These are phyloP conservation scores for Cheirogaleus medius DNA, from an alignment of 2,113 vertebrate species.

Conservation along the genomic window DNA sequence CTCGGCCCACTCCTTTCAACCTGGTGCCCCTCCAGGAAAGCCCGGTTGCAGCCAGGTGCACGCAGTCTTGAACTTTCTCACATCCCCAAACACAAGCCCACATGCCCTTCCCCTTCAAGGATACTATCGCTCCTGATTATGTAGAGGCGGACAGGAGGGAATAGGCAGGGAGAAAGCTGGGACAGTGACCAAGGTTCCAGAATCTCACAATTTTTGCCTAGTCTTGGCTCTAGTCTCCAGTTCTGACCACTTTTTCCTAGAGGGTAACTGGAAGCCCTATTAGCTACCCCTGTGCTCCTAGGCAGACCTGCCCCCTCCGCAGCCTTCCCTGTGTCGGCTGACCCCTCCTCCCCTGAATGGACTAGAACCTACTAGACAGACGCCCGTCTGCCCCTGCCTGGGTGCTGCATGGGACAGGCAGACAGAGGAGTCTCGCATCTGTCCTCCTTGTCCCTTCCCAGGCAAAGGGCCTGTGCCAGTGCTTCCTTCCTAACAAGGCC, in stretches of 20 bases:
- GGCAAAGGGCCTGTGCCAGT: not conserved
- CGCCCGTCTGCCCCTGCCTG: not conserved
- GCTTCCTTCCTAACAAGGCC: not conserved
- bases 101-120: not conserved
- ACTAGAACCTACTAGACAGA: not conserved
- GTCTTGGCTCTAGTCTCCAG: not conserved
- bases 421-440: not conserved
- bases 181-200: not conserved
- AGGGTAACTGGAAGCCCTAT: not conserved
- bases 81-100: too few species aligned
- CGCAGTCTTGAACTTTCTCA: not conserved
- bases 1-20: too few species aligned
- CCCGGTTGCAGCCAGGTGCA: too few species aligned
- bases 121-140: not conserved
- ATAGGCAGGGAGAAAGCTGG: not conserved
- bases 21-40: not conserved
- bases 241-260: not conserved
- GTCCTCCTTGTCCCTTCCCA: not conserved
- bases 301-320: not conserved
- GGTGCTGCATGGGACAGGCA: not conserved
- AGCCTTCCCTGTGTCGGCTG: not conserved
- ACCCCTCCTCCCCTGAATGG: not conserved
- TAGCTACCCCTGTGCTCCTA: too few species aligned
- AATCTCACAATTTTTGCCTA: not conserved
- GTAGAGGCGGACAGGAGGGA: not conserved